Conservation (phyloP, 2,888 invertebrate species). For the Mythimna pallens region DNA sequence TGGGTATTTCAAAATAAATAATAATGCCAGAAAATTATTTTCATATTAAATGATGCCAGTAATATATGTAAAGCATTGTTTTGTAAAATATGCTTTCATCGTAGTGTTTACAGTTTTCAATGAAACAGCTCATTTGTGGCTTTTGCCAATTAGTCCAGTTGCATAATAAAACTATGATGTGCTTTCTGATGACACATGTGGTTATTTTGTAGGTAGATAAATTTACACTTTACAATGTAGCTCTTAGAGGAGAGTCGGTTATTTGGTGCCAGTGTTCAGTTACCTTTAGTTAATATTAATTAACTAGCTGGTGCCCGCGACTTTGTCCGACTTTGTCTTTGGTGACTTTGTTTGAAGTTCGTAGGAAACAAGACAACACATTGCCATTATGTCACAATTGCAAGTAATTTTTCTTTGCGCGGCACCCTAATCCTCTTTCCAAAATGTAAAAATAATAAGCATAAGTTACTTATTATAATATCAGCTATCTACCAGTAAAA, state of each 20-base stretch:
- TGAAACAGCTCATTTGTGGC: conserved; percentile 39
- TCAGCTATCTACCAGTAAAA: too few species aligned
- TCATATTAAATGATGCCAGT: conserved; percentile 2
- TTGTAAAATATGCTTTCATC: conserved; percentile 31
- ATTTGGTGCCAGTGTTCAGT: background rate
- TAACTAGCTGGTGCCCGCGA: too few species aligned
- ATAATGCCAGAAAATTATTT: conserved; percentile 8
- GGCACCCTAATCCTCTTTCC: too few species aligned
- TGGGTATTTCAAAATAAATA: background rate
- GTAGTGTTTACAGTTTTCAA: conserved; percentile 43
- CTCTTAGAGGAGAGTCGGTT: background rate
- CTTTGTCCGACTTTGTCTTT: too few species aligned
- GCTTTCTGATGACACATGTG: conserved; percentile 15
- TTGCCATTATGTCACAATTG: too few species aligned
- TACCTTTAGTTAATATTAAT: background rate
- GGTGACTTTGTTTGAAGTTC: too few species aligned
- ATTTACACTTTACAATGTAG: background rate
- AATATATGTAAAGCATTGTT: conserved; percentile 31
- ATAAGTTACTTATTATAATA: too few species aligned
- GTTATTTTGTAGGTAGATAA: background rate
- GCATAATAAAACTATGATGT: conserved; percentile 29
- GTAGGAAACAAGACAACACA: too few species aligned
- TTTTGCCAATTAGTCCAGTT: conserved; percentile 39
- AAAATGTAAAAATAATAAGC: too few species aligned
- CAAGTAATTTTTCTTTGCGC: too few species aligned